A percentile compares a stretch with the other conserved stretches of the same genome.
These are phyloP conservation scores for Anomalospiza imberbis DNA, from an alignment of 2,797 vertebrate genomes.

Conservation along the genomic window DNA sequence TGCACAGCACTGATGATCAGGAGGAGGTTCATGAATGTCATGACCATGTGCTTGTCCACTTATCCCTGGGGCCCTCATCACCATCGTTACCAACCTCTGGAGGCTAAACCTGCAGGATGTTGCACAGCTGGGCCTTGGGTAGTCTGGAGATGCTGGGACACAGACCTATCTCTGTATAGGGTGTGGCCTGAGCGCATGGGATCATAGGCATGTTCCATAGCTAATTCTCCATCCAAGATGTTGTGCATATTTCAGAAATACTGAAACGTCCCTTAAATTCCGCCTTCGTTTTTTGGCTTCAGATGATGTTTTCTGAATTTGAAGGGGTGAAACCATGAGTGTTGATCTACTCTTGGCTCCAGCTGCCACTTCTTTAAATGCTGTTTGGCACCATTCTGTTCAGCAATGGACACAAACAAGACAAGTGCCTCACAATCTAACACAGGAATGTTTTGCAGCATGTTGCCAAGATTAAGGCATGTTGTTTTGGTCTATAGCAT, in stretches of 20 bases:
- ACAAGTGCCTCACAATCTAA: background rate
- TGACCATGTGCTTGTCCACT: background rate
- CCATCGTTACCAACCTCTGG: background rate
- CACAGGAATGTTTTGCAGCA: background rate
- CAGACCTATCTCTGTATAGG: background rate
- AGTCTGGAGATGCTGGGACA: background rate
- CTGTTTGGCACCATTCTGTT: background rate
- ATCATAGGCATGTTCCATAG: background rate
- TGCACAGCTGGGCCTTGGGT: background rate
- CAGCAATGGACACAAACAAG: background rate
- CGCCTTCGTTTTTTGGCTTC: background rate
- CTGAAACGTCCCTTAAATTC: background rate
- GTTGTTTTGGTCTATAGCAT: conserved; percentile 32
- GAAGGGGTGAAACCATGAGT: background rate
- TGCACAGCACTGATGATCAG: background rate
- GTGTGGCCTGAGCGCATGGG: background rate
- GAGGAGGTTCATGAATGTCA: background rate
- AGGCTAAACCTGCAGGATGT: background rate
- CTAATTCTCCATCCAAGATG: background rate
- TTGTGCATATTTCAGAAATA: background rate
- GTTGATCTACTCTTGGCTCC: background rate
- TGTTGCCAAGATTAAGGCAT: background rate
- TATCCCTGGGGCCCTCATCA: background rate
- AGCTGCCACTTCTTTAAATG: background rate
- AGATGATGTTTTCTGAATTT: background rate